phyloP scores from a whole-genome alignment of 2,797 vertebrate species.

The Hemibagrus guttatus region DNA sequence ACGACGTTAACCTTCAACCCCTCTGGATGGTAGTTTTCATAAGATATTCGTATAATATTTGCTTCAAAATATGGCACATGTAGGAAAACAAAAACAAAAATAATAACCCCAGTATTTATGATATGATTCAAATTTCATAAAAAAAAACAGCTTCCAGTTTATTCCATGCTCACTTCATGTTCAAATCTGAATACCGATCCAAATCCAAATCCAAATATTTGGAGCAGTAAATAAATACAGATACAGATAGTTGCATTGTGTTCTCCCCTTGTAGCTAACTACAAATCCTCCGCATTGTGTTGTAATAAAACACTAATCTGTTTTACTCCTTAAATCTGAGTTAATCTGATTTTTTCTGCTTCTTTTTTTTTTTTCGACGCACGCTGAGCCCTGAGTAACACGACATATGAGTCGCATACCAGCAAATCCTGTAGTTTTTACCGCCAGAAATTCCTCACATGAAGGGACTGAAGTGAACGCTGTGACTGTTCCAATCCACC shows the following conservation, averaged over 20 bases:
- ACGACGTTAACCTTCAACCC: not conserved
- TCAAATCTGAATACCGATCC: not conserved
- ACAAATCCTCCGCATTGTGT: not conserved
- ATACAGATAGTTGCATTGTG: not conserved
- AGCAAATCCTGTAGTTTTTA: not conserved
- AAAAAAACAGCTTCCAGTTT: not conserved
- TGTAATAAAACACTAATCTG: not conserved
- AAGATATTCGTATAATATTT: not conserved
- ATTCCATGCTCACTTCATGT: not conserved
- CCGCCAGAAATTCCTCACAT: not conserved
- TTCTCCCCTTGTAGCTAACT: not conserved
- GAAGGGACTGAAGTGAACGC: not conserved
- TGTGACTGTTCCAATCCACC: constrained; percentile 10
- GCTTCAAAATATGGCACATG: not conserved
- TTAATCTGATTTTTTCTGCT: not conserved
- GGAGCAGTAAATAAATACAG: not conserved
- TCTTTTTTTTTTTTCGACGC: not conserved
- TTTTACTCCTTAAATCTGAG: not conserved
- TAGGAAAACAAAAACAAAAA: not conserved
- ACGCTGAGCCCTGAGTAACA: not conserved
- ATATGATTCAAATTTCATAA: not conserved
- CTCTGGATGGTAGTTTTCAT: not conserved
- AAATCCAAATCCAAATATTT: not conserved
- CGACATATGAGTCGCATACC: not conserved
- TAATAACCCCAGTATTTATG: not conserved